Percentiles rank a stretch among this genome's conserved stretches.
Conservation (phyloP, 2,888 invertebrate genomes). For the Drosophila seclusa region DNA sequence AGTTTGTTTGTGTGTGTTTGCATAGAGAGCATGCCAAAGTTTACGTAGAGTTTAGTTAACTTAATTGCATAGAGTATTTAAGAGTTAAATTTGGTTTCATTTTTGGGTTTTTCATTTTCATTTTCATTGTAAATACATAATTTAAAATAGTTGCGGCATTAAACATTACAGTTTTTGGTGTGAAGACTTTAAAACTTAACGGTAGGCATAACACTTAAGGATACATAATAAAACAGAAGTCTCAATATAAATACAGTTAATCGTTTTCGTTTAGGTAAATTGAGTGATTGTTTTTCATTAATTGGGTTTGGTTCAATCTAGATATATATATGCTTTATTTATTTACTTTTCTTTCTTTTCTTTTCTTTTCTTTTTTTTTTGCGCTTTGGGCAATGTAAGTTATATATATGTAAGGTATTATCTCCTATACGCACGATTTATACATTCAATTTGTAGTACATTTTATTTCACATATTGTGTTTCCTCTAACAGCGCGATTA, state of each 20-base stretch:
- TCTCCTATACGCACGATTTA: constrained; percentile 14
- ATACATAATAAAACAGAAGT: constrained; percentile 60
- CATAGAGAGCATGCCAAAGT: constrained; percentile 51
- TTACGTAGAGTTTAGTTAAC: constrained; percentile 60
- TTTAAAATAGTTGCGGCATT: constrained; percentile 55
- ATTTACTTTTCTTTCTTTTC: constrained; percentile 3
- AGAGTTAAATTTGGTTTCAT: constrained; percentile 38
- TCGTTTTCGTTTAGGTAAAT: constrained; percentile 68
- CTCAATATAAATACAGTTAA: constrained; percentile 60
- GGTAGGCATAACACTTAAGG: constrained; percentile 77
- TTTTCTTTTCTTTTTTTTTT: background rate
- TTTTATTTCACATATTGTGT: constrained; percentile 31
- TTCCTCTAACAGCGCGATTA: constrained; percentile 46
- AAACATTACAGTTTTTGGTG: constrained; percentile 40
- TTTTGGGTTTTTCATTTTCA: constrained; percentile 2
- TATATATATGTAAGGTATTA: constrained; percentile 11
- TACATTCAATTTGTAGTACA: constrained; percentile 36
- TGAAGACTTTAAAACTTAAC: constrained; percentile 74
- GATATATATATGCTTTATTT: constrained; percentile 20
- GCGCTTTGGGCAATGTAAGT: constrained; percentile 28
- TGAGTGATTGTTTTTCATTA: constrained; percentile 80
- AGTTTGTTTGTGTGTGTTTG: background rate
- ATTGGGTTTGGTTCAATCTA: constrained; percentile 71
- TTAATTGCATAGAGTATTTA: constrained; percentile 73
- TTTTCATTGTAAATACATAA: constrained; percentile 64